These are phyloP conservation scores for Leptatherina wallacei DNA, from an alignment of 2,797 vertebrate species.

Conservation along the genomic window DNA sequence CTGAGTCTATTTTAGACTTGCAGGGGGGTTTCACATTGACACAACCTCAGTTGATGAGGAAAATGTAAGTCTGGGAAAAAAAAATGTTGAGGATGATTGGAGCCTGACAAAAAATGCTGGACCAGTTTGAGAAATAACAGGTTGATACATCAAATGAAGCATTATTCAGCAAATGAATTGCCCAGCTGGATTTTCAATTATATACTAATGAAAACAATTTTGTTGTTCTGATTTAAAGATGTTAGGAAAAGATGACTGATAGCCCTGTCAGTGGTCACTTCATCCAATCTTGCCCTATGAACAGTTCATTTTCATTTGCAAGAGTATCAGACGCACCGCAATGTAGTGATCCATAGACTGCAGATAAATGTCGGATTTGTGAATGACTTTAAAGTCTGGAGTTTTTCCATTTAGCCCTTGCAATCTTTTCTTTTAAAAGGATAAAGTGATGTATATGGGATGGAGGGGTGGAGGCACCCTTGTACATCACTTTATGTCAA, in stretches of 20 bases:
- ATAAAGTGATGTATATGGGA: not conserved
- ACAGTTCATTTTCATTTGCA: not conserved
- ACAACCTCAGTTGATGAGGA: conserved; percentile 3
- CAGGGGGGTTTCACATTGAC: not conserved
- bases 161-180: not conserved
- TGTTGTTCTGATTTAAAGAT: not conserved
- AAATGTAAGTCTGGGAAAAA: conserved; percentile 17
- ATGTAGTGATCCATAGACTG: not conserved
- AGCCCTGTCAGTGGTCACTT: not conserved
- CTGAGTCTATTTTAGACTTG: conserved; percentile 19
- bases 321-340: not conserved
- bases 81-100: not conserved
- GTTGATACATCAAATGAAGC: not conserved
- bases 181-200: not conserved
- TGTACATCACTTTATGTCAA: not conserved
- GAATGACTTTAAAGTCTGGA: not conserved
- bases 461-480: not conserved
- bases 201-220: not conserved
- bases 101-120: not conserved
- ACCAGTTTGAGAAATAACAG: not conserved
- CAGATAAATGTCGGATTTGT: not conserved
- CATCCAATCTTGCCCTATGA: not conserved
- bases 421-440: not conserved
- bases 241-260: not conserved
- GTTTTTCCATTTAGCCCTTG: not conserved